Evolutionary conservation across 2,888 invertebrate genomes (phyloP), one percentile per base, ranked within the genome.

Genomic region (Agrochola macilenta): DNA sequence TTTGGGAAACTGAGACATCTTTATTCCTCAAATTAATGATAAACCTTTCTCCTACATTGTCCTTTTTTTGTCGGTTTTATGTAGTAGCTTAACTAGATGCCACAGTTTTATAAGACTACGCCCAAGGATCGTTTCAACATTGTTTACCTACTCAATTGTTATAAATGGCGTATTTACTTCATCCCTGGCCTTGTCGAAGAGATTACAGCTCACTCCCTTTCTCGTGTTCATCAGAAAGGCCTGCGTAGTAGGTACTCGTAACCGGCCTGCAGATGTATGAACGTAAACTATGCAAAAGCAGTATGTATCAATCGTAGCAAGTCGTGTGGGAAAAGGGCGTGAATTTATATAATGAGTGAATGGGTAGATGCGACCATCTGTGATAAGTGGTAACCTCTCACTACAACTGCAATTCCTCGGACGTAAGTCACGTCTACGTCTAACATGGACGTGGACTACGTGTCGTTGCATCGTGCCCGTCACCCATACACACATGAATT

Each of bases 341-440:
- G 23, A 0, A 39, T 72, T 64, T 30, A 64, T 5, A 20, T 49
- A n/a, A 20, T 43, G 23, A 11, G 7, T 1, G 17, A 66, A 26
- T 54, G 11, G 35, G 5, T 30, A 23, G 5, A 63, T 57, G 12
- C 12, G 12, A 14, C 26, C 12, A 7, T 61, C n/a, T 30, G 12
- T 43, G 49, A 49, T 60, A 76, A 66, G 9, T 43, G 58, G 43
- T 43, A 14, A 30, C 17, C 60, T 20, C 43, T 63, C 75, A 76
- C 43, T 60, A 43, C n/a, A 60, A 66, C 30, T 52, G 65, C 30
- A 30, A 14, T 60, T 17, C 8, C 54, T 46, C 20, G 60, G 17
- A 35, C 60, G 20, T 61, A 17, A 43, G 60, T 76, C n/a, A n/a
- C n/a, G n/a, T 30, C 3, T 66, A 77, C 76, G 76, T 76, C 30